phyloP scores from a whole-genome alignment of 2,113 vertebrate species.

The Coptodon bakossiorum region DNA sequence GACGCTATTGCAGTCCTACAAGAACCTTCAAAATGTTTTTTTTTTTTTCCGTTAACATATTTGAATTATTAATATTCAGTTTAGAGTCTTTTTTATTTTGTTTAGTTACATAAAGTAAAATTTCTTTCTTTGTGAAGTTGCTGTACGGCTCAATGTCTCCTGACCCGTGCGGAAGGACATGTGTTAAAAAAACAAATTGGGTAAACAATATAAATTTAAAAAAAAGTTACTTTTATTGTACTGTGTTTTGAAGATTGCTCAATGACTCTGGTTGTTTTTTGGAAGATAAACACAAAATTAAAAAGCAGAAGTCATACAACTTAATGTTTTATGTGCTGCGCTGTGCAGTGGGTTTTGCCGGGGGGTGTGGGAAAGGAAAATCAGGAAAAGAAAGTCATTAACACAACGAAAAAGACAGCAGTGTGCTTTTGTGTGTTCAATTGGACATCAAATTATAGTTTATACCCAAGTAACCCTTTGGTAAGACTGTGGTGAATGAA shows the following conservation, averaged over 20 bases:
- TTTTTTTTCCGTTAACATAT: not conserved
- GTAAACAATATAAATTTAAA: accelerated
- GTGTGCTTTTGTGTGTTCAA: accelerated
- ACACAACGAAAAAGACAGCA: accelerated
- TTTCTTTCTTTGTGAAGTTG: not conserved
- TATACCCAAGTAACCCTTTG: not conserved
- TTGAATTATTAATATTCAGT: not conserved
- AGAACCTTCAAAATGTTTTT: not conserved
- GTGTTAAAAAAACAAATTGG: not conserved
- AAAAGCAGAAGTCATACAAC: too few species aligned
- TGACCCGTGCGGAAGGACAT: not conserved
- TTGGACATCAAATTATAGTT: not conserved
- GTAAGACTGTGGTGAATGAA: not conserved
- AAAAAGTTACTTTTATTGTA: not conserved
- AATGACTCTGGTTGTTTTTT: not conserved
- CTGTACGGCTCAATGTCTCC: not conserved
- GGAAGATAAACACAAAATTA: not conserved
- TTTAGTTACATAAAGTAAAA: not conserved
- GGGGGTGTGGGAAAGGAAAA: accelerated
- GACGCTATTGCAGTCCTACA: not conserved
- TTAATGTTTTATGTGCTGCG: not conserved
- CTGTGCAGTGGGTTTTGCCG: not conserved
- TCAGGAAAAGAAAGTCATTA: not conserved
- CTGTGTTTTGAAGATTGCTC: not conserved
- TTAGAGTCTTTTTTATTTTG: not conserved